Evolutionary conservation across 2,888 invertebrate genomes (phyloP), one percentile per base, ranked within the genome.

Genomic region (Rhamphomyia laevipes): DNA sequence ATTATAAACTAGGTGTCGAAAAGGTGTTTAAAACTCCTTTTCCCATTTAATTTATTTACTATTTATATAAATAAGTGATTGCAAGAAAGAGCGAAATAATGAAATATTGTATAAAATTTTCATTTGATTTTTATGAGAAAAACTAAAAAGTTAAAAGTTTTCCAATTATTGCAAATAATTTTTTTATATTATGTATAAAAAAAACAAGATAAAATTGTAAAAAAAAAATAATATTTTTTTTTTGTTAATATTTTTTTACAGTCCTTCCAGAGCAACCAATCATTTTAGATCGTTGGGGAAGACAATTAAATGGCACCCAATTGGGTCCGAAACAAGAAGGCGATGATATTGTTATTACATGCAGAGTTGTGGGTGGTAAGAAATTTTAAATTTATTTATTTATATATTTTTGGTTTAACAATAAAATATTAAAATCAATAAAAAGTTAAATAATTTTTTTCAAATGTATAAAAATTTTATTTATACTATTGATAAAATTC

Each of bases 191-290:
- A 30, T 35, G 13, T 35, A 35, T 35, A 35, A 13, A 15, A 16
- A 9, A 13, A 35, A 13, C n/a, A 10, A 35, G 5, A 35, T 35
- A 10, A 16, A 38, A 16, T 38, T 17, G 17, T 15, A 27, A 27
- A 27, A 27, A 7, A 7, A 9, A 9, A 27, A 40, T 30, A 18
- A 40, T 31, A 35, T 15, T 16, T 43, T 16, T 47, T 27, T 21
- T 37, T 42, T 35, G n/a, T n/a, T n/a, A n/a, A n/a, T n/a, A n/a
- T 30, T 18, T 38, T 27, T 37, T 58, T 57, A 30, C 79, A 91
- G 91, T 91, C 62, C 88, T 90, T 56, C 91, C 91, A 9, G 88
- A 89, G 66, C 83, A 83, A 65, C 88, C 89, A 41, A 81, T 84
- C 57, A 87, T 91, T 61, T 77, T 89, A 62, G 88, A 91, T 73